These are phyloP conservation scores for Gortyna flavago DNA, from an alignment of 2,888 invertebrate species.

Conservation along the genomic window DNA sequence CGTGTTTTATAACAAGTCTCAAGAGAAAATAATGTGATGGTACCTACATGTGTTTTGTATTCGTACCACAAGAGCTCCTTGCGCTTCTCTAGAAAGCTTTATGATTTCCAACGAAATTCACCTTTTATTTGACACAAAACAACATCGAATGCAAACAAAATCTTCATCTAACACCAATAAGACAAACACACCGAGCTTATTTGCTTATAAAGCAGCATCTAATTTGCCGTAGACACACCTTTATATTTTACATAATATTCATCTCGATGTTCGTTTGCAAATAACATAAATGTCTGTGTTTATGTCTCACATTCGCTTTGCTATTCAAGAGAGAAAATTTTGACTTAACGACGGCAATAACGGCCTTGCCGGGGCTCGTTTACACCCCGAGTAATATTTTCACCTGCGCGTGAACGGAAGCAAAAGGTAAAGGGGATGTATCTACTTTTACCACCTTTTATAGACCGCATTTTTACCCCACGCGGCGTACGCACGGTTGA, in stretches of 20 bases:
- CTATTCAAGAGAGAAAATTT: conserved; percentile 84
- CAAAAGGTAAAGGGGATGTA: conserved; percentile 75
- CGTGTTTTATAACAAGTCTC: conserved; percentile 27
- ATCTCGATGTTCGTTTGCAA: conserved; percentile 79
- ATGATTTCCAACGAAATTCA: conserved; percentile 20
- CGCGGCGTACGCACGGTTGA: conserved; percentile 66
- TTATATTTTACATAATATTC: conserved; percentile 69
- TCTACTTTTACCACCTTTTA: conserved; percentile 71
- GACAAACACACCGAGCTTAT: conserved; percentile 32
- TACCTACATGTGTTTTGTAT: conserved; percentile 27
- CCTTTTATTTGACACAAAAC: conserved; percentile 1
- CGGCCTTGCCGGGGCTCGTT: conserved; percentile 80
- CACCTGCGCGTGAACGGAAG: conserved; percentile 79
- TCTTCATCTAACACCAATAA: conserved; percentile 26
- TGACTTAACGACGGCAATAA: conserved; percentile 86
- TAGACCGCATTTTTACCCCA: conserved; percentile 74
- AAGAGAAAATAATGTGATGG: conserved; percentile 30
- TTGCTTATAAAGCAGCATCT: conserved; percentile 43
- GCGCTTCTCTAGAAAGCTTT: conserved; percentile 13
- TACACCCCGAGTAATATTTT: conserved; percentile 83
- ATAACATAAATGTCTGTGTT: conserved; percentile 82
- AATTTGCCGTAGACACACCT: conserved; percentile 55
- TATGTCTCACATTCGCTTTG: conserved; percentile 80
- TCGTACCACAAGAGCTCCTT: conserved; percentile 6
- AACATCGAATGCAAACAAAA: conserved; percentile 17